These are phyloP conservation scores for Cyprinodon tularosa DNA, from an alignment of 2,113 vertebrate genomes.

Conservation along the genomic window DNA sequence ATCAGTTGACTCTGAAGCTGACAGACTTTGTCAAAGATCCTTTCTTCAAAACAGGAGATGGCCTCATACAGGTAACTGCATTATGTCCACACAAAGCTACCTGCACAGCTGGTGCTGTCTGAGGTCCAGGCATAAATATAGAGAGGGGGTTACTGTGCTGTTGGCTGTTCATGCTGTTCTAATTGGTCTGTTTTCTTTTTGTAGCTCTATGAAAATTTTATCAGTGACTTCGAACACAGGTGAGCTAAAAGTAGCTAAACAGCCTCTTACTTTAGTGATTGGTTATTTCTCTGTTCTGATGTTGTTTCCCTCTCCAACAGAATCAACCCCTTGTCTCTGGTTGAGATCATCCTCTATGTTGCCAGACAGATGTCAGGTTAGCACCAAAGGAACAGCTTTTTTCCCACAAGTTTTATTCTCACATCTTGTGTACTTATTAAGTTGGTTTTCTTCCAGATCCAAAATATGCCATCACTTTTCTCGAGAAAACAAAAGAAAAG, in stretches of 20 bases:
- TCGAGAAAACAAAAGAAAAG: conserved; percentile 98
- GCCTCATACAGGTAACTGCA: conserved; percentile 89
- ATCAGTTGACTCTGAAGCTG: conserved; percentile 93
- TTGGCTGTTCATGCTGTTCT: background rate
- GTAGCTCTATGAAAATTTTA: conserved; percentile 97
- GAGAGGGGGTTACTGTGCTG: background rate
- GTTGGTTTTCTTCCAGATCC: conserved; percentile 81
- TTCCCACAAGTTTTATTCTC: rapidly evolving
- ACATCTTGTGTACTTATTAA: background rate
- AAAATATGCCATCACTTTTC: conserved; percentile 89
- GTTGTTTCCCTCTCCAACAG: conserved; percentile 66
- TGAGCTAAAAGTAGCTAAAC: conserved; percentile 58
- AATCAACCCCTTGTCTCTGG: conserved; percentile 95
- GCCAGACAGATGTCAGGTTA: conserved; percentile 93
- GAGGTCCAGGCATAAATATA: background rate
- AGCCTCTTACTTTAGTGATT: background rate
- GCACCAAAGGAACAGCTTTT: background rate
- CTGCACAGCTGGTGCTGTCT: background rate
- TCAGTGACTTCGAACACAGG: conserved; percentile 98
- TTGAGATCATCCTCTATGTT: conserved; percentile 95
- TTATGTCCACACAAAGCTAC: background rate
- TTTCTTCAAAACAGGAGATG: conserved; percentile 92
- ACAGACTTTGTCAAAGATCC: conserved; percentile 94
- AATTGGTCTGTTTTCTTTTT: conserved; percentile 7
- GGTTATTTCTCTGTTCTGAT: background rate